Evolutionary conservation across 2,888 invertebrate genomes (phyloP), one percentile per base, ranked within the genome.

Genomic region (Julus scandinavius): DNA sequence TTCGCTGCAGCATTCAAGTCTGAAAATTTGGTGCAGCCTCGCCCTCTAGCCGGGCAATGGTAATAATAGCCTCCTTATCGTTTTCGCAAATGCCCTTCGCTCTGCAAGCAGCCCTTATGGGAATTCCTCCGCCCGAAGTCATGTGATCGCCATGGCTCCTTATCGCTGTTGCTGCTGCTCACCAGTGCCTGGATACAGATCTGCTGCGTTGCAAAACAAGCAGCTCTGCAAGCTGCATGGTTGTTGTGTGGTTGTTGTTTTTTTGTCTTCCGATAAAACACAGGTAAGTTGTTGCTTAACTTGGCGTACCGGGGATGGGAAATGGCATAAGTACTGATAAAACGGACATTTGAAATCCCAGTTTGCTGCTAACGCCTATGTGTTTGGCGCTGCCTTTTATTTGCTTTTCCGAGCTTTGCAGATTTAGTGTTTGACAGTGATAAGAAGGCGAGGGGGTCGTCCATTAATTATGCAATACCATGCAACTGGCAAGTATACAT

Each of bases 41-140:
- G 13, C 17, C 58, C 58, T 58, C 58, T 58, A 13, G 58, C 15
- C 58, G 15, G 58, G 58, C 63, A 20, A n/a, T 63, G 5, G 63
- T 63, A 63, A 63, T 63, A 63, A 63, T 20, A 63, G 63, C 63
- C 63, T 63, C 20, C 63, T 63, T 63, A 63, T 63, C 63, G 63
- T 63, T 20, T 63, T 11, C 63, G 20, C n/a, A 63, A 63, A 63
- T 58, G 58, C 58, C 58, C 58, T 58, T 58, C 58, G 58, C 58
- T 58, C 58, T 17, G 11, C 58, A 58, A n/a, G 58, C 58, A 58
- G 58, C 58, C 63, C 63, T 63, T 63, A 20, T 63, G 63, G 63
- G 63, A 63, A 20, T 63, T 63, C 63, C 63, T 63, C 15, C 13
- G 58, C 63, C 63, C 15, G 20, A 5, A 63, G 63, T 63, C 63